Base-by-base conservation (phyloP, 2,113 vertebrate genomes). In the Parus major region DNA sequence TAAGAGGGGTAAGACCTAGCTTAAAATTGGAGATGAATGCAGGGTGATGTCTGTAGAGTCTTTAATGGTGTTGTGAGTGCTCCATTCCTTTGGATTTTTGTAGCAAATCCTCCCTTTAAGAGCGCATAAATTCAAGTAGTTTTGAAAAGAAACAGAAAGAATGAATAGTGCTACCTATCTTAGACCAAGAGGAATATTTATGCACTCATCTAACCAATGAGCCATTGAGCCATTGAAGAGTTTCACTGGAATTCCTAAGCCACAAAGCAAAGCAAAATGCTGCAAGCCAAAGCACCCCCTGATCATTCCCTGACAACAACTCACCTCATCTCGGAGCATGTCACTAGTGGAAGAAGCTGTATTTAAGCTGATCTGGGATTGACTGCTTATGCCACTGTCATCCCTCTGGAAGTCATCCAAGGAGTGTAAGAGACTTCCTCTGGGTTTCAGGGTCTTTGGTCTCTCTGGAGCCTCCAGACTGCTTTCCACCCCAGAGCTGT, bases 261-360 rank as follows among this genome's bases (percentile, higher is more conserved):
- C 29, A 8, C 2, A 39, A 39, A 35, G 31, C 23, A 61, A 53
- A 84, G 8, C 53, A 61, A 72, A 89, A 27, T 35, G 21, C 10
- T 72, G 44, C 55, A 83, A 93, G 65, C 9, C 21, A 90, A 70
- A 53, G 13, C 57, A 39, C 18, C 42, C 53, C 12, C 28, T 21
- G 47, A 35, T 55, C 36, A 47, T 53, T 39, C 23, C 28, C 69
- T 56, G 46, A 47, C 42, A 55, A 47, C 41, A 88, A 96, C 98
- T 98, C 97, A 99, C 99, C 98, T 99, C 97, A 36, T 96, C 95
- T 76, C 47, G 92, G 59, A 96, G 91, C 49, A 98, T 95, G 82
- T 98, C 97, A 72, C 94, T 96, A 57, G 96, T 69, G 39, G 97
- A 98, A 86, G 97, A 97, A 42, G 93, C 95, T 17, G 97, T 93